phyloP scores from a whole-genome alignment of 2,888 invertebrate species.

The Ochropleura plecta region DNA sequence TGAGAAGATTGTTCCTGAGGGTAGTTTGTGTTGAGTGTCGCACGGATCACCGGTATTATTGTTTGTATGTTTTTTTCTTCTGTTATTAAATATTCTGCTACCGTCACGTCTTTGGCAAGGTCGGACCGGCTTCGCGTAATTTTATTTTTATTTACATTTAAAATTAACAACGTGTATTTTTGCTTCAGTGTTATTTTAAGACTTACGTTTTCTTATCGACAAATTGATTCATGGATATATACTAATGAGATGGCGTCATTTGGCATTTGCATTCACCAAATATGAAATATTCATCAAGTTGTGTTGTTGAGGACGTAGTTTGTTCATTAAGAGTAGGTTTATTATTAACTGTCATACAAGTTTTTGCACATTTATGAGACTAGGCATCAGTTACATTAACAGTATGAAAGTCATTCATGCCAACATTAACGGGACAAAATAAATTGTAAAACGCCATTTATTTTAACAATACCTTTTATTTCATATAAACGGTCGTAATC shows the following conservation, averaged over 20 bases:
- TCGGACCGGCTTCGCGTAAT: slow-evolving; percentile 72
- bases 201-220: slow-evolving; percentile 2
- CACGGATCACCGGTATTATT: slow-evolving; percentile 56
- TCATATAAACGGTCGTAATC: slow-evolving; percentile 34
- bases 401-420: slow-evolving; percentile 33
- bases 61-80: slow-evolving; percentile 46
- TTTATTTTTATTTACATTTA: slow-evolving; percentile 42
- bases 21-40: slow-evolving; percentile 67
- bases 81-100: slow-evolving; percentile 36
- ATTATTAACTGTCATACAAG: slow-evolving; percentile 16
- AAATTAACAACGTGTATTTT: slow-evolving; percentile 11
- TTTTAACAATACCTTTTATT: slow-evolving; percentile 39
- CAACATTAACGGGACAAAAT: slow-evolving; percentile 29
- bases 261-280: slow-evolving; percentile 43
- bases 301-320: slow-evolving; percentile 20
- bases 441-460: slow-evolving; percentile 37
- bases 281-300: slow-evolving; percentile 39
- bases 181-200: slow-evolving; percentile 16
- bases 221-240: slow-evolving; percentile 35
- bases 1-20: slow-evolving; percentile 70
- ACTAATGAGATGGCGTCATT: slow-evolving; percentile 31
- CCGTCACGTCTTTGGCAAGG: slow-evolving; percentile 61
- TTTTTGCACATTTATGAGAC: slow-evolving; percentile 17
- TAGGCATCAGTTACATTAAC: slow-evolving; percentile 31
- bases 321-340: slow-evolving; percentile 23